phyloP scores from a whole-genome alignment of 2,113 vertebrate genomes.

The Capreolus pygargus region DNA sequence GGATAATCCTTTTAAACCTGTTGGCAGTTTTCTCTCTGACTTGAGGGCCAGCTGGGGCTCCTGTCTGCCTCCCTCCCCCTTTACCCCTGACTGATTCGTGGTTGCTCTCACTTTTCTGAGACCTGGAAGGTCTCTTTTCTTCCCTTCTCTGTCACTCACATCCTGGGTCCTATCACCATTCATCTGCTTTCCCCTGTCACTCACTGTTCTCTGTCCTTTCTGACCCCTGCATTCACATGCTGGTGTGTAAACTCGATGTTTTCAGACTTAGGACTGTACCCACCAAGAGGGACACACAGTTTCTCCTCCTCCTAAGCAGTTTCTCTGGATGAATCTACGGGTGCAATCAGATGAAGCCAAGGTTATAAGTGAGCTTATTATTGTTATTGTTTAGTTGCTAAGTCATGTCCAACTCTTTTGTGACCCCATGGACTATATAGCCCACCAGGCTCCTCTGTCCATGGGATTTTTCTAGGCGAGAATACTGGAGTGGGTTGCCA shows the following conservation, averaged over 20 bases:
- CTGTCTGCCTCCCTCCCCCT: not conserved
- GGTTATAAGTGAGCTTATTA: not conserved
- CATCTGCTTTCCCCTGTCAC: not conserved
- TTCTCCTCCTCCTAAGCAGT: fast-evolving
- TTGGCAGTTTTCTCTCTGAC: not conserved
- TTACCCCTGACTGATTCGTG: fast-evolving
- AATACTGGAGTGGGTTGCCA: not conserved
- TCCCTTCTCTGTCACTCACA: not conserved
- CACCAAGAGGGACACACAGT: too few relatives aligned
- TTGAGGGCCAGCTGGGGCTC: not conserved
- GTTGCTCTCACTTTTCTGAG: not conserved
- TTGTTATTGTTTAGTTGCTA: not conserved
- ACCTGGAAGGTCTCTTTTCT: not conserved
- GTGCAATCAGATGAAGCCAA: not conserved
- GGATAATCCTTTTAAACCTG: not conserved
- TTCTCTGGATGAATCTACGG: not conserved
- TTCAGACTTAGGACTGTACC: too few relatives aligned
- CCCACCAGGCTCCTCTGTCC: not conserved
- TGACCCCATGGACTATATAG: not conserved
- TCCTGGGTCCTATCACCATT: not conserved
- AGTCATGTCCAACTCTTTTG: not conserved
- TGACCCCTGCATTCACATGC: too few relatives aligned
- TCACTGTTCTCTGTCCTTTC: not conserved
- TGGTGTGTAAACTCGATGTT: not conserved
- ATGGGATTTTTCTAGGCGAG: not conserved